Base-by-base conservation (phyloP, 2,113 vertebrate species). In the Peucedramus taeniatus region DNA sequence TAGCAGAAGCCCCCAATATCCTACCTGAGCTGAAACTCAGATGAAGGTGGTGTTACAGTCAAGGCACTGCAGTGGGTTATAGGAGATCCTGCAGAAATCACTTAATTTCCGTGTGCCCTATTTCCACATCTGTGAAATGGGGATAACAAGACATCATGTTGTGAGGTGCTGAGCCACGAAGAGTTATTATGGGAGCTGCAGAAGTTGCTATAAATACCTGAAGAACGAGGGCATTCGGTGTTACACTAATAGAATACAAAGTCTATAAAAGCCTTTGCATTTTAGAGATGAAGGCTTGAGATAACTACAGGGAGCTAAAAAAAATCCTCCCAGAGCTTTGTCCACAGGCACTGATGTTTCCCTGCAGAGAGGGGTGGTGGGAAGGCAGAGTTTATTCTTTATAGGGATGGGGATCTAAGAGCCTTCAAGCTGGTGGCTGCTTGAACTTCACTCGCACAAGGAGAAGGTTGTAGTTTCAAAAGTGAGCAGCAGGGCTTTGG, bases 181-280 rank as follows among this genome's bases (percentile, higher is more conserved):
- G 68, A 95, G 95, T 93, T 95, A 95, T 94, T 94, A 89, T 26
- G 47, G 93, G 95, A 96, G 91, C 94, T 82, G 91, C 91, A 93
- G 60, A 94, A 78, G 56, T 13, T 89, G 83, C 96, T 96, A 96
- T 95, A 96, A 94, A 96, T 96, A 96, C 96, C 93, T 87, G 80
- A n/a, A 51, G 95, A 96, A 97, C 1, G 42, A 91, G 95, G 96
- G 81, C 95, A 96, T 81, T 95, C 13, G 0, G 93, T 75, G 76
- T 78, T 74, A 66, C 86, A 21, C 91, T 97, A 92, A 92, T 94
- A 81, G 93, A 88, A 93, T 45, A 89, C 50, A 64, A 91, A 92
- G 90, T 15, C 93, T 80, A 15, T 8, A 70, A 65, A 95, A 87
- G 83, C 91, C 80, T 89, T 64, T 26, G 64, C 64, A 1, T 89